Evolutionary conservation across 2,797 vertebrate species (phyloP).

Genomic region (Natrix natrix): DNA sequence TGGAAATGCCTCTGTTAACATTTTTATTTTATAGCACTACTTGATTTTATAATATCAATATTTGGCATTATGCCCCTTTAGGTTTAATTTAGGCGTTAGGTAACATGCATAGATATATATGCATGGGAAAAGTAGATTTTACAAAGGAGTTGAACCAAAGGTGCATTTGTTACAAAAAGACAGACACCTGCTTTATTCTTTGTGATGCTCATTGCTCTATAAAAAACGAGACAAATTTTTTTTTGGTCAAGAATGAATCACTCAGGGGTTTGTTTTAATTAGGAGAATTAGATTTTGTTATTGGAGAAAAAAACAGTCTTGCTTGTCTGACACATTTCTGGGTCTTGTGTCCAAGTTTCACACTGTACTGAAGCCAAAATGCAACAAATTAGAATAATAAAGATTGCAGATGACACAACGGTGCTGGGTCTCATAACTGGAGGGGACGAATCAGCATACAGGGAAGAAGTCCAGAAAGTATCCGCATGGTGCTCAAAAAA

Average conservation of each 20-base stretch:
- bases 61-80: background rate
- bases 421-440: no score
- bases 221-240: background rate
- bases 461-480: no score
- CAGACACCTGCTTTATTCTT: background rate
- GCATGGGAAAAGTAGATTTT: background rate
- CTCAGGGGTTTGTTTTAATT: background rate
- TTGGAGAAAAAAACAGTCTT: background rate
- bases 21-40: background rate
- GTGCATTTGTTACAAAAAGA: background rate
- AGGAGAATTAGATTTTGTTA: background rate
- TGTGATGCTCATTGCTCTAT: background rate
- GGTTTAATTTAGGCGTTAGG: background rate
- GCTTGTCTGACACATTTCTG: constrained; percentile 20
- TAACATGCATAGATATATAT: accelerated
- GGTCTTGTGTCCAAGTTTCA: background rate
- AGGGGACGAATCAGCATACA: no score
- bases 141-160: background rate
- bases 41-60: constrained; percentile 8
- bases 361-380: constrained; percentile 22
- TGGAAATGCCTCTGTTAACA: background rate
- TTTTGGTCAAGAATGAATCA: background rate
- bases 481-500: no score
- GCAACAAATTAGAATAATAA: constrained; percentile 18
- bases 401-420: no score